These are phyloP conservation scores for Drosophila nebulosa DNA, from an alignment of 1,140 invertebrate genomes.

Conservation along the genomic window DNA sequence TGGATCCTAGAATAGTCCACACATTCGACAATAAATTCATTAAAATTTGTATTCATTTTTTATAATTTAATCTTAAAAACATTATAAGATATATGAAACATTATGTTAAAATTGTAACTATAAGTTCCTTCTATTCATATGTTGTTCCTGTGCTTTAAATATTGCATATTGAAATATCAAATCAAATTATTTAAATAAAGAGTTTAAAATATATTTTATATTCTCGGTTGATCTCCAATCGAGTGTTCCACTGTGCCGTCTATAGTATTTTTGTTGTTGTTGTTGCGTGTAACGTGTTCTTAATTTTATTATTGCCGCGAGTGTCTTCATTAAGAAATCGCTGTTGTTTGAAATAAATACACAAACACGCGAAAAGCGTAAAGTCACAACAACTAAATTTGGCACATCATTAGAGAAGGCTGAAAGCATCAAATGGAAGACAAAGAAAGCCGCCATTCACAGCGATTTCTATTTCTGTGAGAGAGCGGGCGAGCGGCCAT, in stretches of 20 bases:
- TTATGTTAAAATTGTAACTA: too few relatives aligned
- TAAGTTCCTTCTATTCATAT: too few relatives aligned
- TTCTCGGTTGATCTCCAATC: too few relatives aligned
- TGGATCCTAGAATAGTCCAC: too few relatives aligned
- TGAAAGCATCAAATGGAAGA: slow-evolving; percentile 6
- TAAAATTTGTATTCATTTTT: too few relatives aligned
- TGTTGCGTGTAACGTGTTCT: slow-evolving; percentile 18
- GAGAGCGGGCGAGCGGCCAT: not conserved
- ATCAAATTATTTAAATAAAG: too few relatives aligned
- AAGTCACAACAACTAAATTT: slow-evolving; percentile 15
- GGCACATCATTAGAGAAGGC: not conserved
- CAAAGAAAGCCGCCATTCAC: not conserved
- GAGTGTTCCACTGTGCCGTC: not conserved
- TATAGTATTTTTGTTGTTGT: not conserved
- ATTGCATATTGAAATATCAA: too few relatives aligned
- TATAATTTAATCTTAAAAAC: too few relatives aligned
- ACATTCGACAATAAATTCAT: too few relatives aligned
- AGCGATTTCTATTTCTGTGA: not conserved
- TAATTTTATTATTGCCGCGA: slow-evolving; percentile 31
- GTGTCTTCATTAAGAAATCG: slow-evolving; percentile 53
- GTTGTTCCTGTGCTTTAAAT: too few relatives aligned
- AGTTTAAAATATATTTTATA: too few relatives aligned
- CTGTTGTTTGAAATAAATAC: slow-evolving; percentile 16
- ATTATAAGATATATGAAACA: too few relatives aligned
- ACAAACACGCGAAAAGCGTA: slow-evolving; percentile 25